Conservation (phyloP, 2,113 vertebrate species). For the Xerus inauris region DNA sequence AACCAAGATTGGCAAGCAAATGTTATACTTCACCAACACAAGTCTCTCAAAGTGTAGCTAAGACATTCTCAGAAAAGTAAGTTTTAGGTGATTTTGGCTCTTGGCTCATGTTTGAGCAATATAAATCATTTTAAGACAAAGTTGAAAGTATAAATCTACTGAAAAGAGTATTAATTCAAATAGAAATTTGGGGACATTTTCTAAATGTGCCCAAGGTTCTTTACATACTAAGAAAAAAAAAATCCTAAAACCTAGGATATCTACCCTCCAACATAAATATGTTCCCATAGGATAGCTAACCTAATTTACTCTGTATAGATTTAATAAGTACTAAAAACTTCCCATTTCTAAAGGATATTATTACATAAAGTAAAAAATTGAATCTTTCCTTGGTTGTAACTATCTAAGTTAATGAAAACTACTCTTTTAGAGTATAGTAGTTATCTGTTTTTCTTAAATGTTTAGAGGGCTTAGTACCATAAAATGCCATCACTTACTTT, state of each 20-base stretch:
- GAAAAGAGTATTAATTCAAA: neutral
- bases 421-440: neutral
- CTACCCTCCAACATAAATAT: neutral
- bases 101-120: constrained; percentile 37
- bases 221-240: neutral
- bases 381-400: constrained; percentile 13
- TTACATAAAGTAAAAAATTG: constrained; percentile 2
- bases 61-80: constrained; percentile 76
- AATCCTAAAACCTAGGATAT: neutral
- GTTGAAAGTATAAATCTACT: constrained; percentile 44
- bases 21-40: constrained; percentile 60
- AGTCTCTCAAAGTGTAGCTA: constrained; percentile 66
- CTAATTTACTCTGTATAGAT: neutral
- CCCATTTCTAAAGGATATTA: neutral
- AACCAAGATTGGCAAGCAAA: constrained; percentile 66
- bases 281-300: neutral
- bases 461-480: neutral
- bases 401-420: constrained; percentile 10
- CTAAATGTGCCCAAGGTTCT: neutral
- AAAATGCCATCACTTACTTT: constrained; percentile 38
- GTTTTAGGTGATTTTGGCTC: constrained; percentile 59
- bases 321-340: constrained; percentile 44
- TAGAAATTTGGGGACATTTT: constrained; percentile 44
- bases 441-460: constrained; percentile 33
- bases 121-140: constrained; percentile 46